Evolutionary conservation across 1,140 invertebrate species (phyloP).

Genomic region (Pinna nobilis): DNA sequence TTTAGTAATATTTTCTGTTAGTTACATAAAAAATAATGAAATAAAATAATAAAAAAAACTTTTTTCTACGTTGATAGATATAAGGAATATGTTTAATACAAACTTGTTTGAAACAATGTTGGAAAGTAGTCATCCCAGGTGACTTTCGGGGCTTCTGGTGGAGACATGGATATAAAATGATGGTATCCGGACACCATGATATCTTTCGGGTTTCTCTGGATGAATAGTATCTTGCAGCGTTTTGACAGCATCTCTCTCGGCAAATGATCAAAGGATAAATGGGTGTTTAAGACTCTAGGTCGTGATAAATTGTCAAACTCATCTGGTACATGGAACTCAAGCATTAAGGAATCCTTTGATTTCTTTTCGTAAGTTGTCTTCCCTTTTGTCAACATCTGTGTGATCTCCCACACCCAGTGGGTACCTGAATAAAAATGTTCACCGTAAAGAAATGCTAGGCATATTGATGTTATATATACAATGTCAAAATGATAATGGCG

Average conservation of each 20-base stretch:
- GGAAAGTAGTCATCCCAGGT: too few species aligned
- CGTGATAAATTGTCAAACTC: constrained; percentile 28
- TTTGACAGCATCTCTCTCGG: constrained; percentile 37
- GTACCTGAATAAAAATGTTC: constrained; percentile 44
- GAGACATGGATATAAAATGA: constrained; percentile 9
- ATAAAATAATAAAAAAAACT: too few species aligned
- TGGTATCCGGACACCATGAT: constrained; percentile 53
- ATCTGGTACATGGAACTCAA: constrained; percentile 42
- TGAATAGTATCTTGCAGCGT: constrained; percentile 47
- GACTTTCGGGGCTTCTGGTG: too few species aligned
- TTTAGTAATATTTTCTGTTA: too few species aligned
- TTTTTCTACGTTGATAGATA: too few species aligned
- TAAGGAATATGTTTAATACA: too few species aligned
- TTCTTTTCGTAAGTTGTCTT: constrained; percentile 25
- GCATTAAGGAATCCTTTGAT: constrained; percentile 43
- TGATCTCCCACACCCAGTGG: constrained; percentile 57
- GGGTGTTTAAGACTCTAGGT: constrained; percentile 56
- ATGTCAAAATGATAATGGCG: too few species aligned
- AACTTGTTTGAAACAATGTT: too few species aligned
- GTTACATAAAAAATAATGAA: too few species aligned
- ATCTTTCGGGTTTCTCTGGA: constrained; percentile 58
- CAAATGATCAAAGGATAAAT: constrained; percentile 32
- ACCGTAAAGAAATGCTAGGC: too few species aligned
- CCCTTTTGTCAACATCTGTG: constrained; percentile 39
- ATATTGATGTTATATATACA: too few species aligned